Conservation (phyloP, 1,140 invertebrate genomes). For the Nephila pilipes region DNA sequence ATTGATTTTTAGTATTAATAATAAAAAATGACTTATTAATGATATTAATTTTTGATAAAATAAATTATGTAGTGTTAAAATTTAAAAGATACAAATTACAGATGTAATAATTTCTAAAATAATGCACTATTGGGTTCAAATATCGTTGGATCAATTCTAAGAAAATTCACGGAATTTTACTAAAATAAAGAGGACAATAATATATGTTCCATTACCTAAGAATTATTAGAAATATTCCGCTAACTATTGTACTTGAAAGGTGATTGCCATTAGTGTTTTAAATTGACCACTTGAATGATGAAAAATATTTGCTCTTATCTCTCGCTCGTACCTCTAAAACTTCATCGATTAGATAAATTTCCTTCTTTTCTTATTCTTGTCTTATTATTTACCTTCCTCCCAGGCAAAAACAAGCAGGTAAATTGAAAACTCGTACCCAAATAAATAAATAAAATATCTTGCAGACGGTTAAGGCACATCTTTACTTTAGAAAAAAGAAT, state of each 20-base stretch:
- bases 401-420: neutral
- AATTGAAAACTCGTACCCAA: conserved; percentile 8
- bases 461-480: conserved; percentile 31
- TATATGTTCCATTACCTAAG: too few species aligned
- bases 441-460: conserved; percentile 29
- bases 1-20: too few species aligned
- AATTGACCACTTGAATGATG: neutral
- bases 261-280: neutral
- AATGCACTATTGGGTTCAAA: too few species aligned
- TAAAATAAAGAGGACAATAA: too few species aligned
- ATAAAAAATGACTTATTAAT: too few species aligned
- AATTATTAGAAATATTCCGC: too few species aligned
- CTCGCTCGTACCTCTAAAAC: neutral
- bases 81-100: too few species aligned
- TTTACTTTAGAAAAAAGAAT: neutral
- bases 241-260: neutral
- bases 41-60: too few species aligned
- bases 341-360: neutral
- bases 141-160: too few species aligned
- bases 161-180: too few species aligned
- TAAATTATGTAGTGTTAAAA: too few species aligned
- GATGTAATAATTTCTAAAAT: too few species aligned
- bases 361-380: neutral
- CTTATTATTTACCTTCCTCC: neutral
- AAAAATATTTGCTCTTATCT: neutral